A percentile compares a stretch with the other conserved stretches of the same genome.
Conservation (phyloP, 2,113 vertebrate genomes). For the Cichladusa arquata region DNA sequence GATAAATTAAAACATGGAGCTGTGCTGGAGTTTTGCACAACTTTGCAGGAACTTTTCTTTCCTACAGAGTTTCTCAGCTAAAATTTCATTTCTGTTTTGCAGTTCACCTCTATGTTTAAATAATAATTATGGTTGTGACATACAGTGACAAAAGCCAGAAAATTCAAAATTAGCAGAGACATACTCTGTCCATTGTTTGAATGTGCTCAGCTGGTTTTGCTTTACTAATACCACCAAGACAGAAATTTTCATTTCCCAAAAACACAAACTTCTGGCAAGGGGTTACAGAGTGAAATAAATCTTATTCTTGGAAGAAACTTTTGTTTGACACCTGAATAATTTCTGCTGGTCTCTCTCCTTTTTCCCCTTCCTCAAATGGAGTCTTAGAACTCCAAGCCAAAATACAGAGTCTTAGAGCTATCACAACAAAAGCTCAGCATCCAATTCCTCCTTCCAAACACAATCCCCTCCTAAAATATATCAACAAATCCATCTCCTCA, state of each 20-base stretch:
- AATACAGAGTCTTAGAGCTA: slow-evolving; percentile 24
- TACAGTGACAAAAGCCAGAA: slow-evolving; percentile 56
- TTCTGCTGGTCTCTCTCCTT: slow-evolving; percentile 47
- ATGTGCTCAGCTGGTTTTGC: slow-evolving; percentile 63
- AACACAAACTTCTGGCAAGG: slow-evolving; percentile 58
- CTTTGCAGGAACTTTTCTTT: neutral
- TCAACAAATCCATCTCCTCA: neutral
- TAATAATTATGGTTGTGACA: slow-evolving; percentile 28
- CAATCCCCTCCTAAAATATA: neutral
- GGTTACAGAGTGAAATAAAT: slow-evolving; percentile 64
- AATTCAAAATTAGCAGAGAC: slow-evolving; percentile 52
- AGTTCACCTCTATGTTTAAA: slow-evolving; percentile 44
- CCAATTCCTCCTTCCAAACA: slow-evolving; percentile 47
- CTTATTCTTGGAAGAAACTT: slow-evolving; percentile 69
- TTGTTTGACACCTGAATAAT: slow-evolving; percentile 68
- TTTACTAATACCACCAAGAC: slow-evolving; percentile 61
- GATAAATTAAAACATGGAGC: neutral
- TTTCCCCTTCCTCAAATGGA: slow-evolving; percentile 33
- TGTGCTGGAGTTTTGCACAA: neutral
- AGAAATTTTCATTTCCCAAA: slow-evolving; percentile 55
- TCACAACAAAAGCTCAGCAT: slow-evolving; percentile 57
- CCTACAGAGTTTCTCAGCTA: neutral
- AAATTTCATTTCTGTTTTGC: slow-evolving; percentile 12
- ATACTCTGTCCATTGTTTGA: slow-evolving; percentile 45
- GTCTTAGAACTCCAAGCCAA: slow-evolving; percentile 47